Evolutionary conservation across 2,797 vertebrate species (phyloP).

Genomic region (Chanos chanos): DNA sequence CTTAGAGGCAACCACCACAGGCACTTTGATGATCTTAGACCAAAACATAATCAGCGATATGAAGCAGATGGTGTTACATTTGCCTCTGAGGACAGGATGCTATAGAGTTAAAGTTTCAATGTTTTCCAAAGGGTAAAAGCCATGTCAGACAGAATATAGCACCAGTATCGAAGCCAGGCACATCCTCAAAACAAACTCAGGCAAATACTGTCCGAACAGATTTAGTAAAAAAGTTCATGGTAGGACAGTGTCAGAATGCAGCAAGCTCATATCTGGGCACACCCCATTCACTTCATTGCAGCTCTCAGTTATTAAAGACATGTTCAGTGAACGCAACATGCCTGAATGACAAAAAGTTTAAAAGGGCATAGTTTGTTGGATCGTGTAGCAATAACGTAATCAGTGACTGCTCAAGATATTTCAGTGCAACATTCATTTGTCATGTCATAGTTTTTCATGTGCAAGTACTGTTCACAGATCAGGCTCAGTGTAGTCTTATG

Average conservation of each 20-base stretch:
- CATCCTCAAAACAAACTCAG: constrained; percentile 2
- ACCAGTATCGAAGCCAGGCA: not conserved
- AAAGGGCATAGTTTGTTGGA: too few relatives aligned
- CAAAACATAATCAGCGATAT: not conserved
- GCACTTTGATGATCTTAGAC: not conserved
- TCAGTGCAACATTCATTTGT: too few relatives aligned
- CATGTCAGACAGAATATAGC: not conserved
- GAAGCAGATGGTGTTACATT: not conserved
- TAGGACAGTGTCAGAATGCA: not conserved
- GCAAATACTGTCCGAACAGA: not conserved
- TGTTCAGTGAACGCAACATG: too few relatives aligned
- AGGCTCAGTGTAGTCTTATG: too few relatives aligned
- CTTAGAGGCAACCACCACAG: not conserved
- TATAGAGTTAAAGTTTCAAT: not conserved
- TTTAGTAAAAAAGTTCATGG: not conserved
- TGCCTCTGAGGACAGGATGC: not conserved
- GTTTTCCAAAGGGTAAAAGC: not conserved
- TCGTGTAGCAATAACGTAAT: too few relatives aligned
- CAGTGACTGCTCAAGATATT: too few relatives aligned
- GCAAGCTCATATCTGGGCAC: not conserved
- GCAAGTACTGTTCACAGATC: too few relatives aligned
- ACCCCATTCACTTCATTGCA: too few relatives aligned
- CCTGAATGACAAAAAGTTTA: too few relatives aligned
- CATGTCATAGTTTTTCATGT: too few relatives aligned
- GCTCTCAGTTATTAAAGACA: too few relatives aligned